A percentile compares a stretch with the other conserved stretches of the same genome.
Conservation (phyloP, 2,888 invertebrate genomes). For the Anaspis maculata region DNA sequence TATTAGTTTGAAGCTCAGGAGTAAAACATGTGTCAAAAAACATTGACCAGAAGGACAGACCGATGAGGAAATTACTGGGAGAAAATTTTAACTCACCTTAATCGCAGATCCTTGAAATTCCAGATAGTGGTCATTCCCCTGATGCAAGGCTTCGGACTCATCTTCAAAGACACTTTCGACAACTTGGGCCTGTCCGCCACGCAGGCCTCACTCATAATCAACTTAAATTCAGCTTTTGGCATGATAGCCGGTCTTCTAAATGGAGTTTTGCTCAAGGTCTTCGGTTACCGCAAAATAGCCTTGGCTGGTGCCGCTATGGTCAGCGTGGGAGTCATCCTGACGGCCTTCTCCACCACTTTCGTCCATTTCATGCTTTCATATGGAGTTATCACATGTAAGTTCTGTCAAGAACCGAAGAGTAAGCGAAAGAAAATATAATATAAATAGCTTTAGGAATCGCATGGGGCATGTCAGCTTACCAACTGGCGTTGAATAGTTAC, state of each 20-base stretch:
- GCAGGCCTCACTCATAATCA: slow-evolving; percentile 55
- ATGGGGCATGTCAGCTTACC: slow-evolving; percentile 52
- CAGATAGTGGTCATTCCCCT: slow-evolving; percentile 30
- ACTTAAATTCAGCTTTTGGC: slow-evolving; percentile 58
- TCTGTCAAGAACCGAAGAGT: too few species aligned
- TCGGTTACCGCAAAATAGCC: slow-evolving; percentile 59
- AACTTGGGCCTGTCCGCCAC: slow-evolving; percentile 51
- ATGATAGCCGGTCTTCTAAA: slow-evolving; percentile 59
- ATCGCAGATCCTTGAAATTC: too few species aligned
- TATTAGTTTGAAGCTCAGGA: too few species aligned
- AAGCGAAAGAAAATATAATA: too few species aligned
- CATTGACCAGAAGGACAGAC: too few species aligned
- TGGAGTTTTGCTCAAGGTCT: slow-evolving; percentile 53
- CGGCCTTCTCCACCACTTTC: slow-evolving; percentile 50
- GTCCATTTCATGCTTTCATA: slow-evolving; percentile 54
- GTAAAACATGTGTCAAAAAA: too few species aligned
- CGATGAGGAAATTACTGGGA: too few species aligned
- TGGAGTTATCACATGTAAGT: slow-evolving; percentile 63
- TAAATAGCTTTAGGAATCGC: slow-evolving; percentile 58
- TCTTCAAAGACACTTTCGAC: slow-evolving; percentile 55
- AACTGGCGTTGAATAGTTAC: slow-evolving; percentile 57
- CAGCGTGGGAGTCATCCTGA: slow-evolving; percentile 50
- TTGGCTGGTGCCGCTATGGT: slow-evolving; percentile 48
- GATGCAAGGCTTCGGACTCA: slow-evolving; percentile 53
- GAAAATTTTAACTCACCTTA: too few species aligned